Conservation (phyloP, 2,113 vertebrate species). For the Colinus virginianus region DNA sequence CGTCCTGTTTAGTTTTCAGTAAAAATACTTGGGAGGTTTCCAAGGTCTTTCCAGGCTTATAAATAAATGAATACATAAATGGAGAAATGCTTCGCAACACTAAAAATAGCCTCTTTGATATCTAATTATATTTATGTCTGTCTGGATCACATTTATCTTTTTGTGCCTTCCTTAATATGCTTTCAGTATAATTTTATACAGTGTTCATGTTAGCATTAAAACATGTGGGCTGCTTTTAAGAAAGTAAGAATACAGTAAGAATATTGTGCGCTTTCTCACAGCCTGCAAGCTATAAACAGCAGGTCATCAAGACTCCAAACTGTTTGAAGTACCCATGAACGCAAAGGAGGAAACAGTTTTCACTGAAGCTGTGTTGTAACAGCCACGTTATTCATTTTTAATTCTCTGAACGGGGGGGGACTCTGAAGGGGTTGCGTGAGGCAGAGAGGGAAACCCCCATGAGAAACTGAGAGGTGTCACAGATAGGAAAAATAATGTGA, state of each 20-base stretch:
- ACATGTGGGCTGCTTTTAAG: neutral
- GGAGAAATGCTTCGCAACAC: neutral
- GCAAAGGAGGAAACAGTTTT: neutral
- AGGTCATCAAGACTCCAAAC: neutral
- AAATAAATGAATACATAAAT: slow-evolving; percentile 26
- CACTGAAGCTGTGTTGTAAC: neutral
- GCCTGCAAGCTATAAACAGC: neutral
- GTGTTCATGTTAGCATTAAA: neutral
- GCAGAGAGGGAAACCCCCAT: neutral
- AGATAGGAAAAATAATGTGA: neutral
- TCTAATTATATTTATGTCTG: neutral
- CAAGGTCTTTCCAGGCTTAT: neutral
- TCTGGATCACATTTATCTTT: neutral
- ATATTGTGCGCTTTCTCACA: neutral
- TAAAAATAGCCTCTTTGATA: slow-evolving; percentile 45
- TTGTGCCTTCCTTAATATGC: neutral
- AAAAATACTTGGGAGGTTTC: slow-evolving; percentile 14
- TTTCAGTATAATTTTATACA: neutral
- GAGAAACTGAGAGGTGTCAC: neutral
- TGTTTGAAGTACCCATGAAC: neutral
- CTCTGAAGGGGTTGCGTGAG: fast-evolving
- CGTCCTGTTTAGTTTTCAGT: neutral
- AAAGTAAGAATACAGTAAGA: neutral
- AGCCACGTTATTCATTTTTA: neutral
- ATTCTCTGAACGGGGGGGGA: neutral